A percentile compares a stretch with the other conserved stretches of the same genome.
Conservation (phyloP, 2,888 invertebrate genomes). For the Torymus tubicola region DNA sequence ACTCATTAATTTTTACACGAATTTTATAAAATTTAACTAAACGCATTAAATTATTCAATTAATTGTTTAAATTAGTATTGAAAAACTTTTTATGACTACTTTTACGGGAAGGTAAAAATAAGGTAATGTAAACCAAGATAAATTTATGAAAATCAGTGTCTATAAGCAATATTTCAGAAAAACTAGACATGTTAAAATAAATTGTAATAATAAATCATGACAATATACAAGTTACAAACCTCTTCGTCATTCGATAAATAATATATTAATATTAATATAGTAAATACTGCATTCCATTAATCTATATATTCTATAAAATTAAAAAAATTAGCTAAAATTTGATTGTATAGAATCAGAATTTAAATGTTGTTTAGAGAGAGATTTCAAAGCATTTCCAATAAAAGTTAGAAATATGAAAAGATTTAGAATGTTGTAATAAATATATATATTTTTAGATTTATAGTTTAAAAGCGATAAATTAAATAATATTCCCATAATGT, state of each 20-base stretch:
- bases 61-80: too few species aligned
- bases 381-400: conserved; percentile 36
- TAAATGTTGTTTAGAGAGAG: conserved; percentile 17
- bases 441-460: conserved; percentile 39
- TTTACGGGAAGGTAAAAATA: not conserved
- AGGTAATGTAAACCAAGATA: not conserved
- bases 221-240: conserved; percentile 47
- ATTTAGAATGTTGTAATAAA: conserved; percentile 14
- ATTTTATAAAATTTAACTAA: too few species aligned
- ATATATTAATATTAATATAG: conserved; percentile 13
- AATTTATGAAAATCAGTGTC: not conserved
- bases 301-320: conserved; percentile 12
- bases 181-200: conserved; percentile 45
- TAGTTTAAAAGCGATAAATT: conserved; percentile 7
- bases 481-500: not conserved
- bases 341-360: conserved; percentile 41
- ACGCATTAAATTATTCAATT: too few species aligned
- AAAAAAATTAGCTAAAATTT: conserved; percentile 8
- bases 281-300: conserved; percentile 45
- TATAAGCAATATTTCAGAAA: conserved; percentile 29
- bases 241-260: not conserved
- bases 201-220: conserved; percentile 49
- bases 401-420: conserved; percentile 16
- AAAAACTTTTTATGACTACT: too few species aligned
- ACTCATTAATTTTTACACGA: too few species aligned